phyloP scores from a whole-genome alignment of 2,888 invertebrate genomes.

The Abscondita cerata region DNA sequence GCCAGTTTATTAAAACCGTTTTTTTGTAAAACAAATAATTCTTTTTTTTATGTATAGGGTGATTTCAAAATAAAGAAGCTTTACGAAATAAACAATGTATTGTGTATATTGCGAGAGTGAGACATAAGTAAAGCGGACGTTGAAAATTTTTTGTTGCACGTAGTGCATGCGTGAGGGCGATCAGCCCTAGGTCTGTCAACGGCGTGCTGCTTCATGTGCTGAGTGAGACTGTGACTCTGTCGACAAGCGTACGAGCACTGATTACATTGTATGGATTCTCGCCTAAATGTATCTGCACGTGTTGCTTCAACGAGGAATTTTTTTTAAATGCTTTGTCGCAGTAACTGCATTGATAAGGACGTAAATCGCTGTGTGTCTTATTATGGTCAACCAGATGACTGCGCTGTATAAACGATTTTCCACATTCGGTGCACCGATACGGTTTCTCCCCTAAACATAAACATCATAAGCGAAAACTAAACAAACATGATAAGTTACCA shows the following conservation, averaged over 20 bases:
- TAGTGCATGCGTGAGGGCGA: constrained; percentile 31
- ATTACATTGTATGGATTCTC: constrained; percentile 38
- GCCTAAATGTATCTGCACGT: constrained; percentile 53
- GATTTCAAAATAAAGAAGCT: too few relatives aligned
- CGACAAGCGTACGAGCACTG: constrained; percentile 52
- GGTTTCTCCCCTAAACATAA: constrained; percentile 52
- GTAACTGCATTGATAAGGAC: constrained; percentile 50
- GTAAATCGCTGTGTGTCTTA: constrained; percentile 50
- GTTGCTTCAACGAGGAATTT: constrained; percentile 48
- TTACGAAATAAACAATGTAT: constrained; percentile 3
- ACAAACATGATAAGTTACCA: constrained; percentile 43
- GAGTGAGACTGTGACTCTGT: constrained; percentile 50
- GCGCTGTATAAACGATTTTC: constrained; percentile 50
- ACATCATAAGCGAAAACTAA: constrained; percentile 3
- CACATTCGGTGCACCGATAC: constrained; percentile 50
- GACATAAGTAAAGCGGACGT: constrained; percentile 35
- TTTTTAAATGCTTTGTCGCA: constrained; percentile 53
- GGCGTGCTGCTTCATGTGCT: constrained; percentile 51
- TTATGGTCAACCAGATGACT: constrained; percentile 54
- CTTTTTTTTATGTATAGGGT: too few relatives aligned
- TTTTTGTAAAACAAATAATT: too few relatives aligned
- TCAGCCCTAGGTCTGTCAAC: constrained; percentile 20
- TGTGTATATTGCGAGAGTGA: constrained; percentile 30
- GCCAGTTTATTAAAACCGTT: too few relatives aligned
- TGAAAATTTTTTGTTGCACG: constrained; percentile 33